Evolutionary conservation across 2,888 invertebrate species (phyloP), one percentile per base, ranked within the genome.

Genomic region (Morpho achilles): DNA sequence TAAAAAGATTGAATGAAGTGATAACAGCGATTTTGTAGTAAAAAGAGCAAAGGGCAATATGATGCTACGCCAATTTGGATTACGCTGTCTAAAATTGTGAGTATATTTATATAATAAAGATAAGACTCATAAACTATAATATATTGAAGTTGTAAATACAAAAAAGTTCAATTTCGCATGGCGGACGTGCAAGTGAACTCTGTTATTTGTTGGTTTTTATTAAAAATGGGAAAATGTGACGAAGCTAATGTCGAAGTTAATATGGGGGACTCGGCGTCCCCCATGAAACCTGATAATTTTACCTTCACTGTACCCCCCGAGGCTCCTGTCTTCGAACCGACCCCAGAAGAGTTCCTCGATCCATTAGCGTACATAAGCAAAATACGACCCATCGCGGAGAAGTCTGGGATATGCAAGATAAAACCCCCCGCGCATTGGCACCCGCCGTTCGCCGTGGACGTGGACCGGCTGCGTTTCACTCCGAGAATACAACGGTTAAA

Each of bases 331-430:
- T 99, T 98, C 91, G 94, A 95, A 76, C 99, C 99, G 50, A 97
- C 96, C 41, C 94, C 93, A 69, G 98, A 98, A 77, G 99, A 99
- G 91, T 99, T 99, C 83, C 92, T 95, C 81, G 98, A 99, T 91
- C 99, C 99, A 44, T 92, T 99, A 72, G 96, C 95, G 65, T 99
- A 99, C 91, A 98, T 99, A 74, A 96, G 95, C 75, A 98, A 98
- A 92, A 99, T 99, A 79, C 94, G 98, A 69, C 96, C 97, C 58
- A 93, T 96, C 73, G 99, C 98, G 7, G 98, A 99, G 91, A 96
- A 96, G 89, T 96, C 95, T 76, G 99, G 99, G 76, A 98, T 99
- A 80, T 98, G 99, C 90, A 99, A 99, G 93, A 99, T 99, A 76
- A 96, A 96, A 88, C 99, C 99, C 72, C 99, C 99, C 71, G 93